Evolutionary conservation across 1,140 invertebrate genomes (phyloP).

Genomic region (Fopius arisanus): DNA sequence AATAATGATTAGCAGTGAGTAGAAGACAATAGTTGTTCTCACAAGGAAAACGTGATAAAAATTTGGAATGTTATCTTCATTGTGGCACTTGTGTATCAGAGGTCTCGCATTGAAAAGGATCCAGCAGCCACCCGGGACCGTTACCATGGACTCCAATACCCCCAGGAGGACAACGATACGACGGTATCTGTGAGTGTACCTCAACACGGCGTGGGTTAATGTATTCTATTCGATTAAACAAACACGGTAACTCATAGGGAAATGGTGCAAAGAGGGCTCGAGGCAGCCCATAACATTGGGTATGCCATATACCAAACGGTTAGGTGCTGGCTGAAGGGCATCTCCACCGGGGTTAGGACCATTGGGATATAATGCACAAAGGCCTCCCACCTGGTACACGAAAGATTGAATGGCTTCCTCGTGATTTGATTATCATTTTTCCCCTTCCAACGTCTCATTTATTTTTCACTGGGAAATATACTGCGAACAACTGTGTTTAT

Average conservation of each 20-base stretch:
- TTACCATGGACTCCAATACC: not conserved
- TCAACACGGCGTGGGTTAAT: conserved; percentile 46
- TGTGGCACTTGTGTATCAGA: not conserved
- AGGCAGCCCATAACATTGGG: conserved; percentile 13
- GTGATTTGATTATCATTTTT: conserved; percentile 30
- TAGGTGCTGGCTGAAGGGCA: not conserved
- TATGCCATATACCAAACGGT: not conserved
- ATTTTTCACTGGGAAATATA: not conserved
- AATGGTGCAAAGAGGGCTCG: conserved; percentile 24
- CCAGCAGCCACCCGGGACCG: not conserved
- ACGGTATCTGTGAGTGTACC: conserved; percentile 20
- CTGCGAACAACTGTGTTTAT: not conserved
- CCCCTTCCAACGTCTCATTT: not conserved
- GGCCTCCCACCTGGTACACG: conserved; percentile 37
- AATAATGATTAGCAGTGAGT: too few relatives aligned
- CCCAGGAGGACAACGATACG: conserved; percentile 9
- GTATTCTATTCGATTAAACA: conserved; percentile 53
- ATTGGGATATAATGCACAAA: conserved; percentile 27
- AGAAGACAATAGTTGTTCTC: too few relatives aligned
- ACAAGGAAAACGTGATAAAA: too few relatives aligned
- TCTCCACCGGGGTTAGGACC: not conserved
- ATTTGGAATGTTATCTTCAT: conserved; percentile 8
- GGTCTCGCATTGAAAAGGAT: not conserved
- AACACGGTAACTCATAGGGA: conserved; percentile 41
- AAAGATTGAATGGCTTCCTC: conserved; percentile 29